Conservation (phyloP, 2,888 invertebrate genomes). For the Lithophane socia region DNA sequence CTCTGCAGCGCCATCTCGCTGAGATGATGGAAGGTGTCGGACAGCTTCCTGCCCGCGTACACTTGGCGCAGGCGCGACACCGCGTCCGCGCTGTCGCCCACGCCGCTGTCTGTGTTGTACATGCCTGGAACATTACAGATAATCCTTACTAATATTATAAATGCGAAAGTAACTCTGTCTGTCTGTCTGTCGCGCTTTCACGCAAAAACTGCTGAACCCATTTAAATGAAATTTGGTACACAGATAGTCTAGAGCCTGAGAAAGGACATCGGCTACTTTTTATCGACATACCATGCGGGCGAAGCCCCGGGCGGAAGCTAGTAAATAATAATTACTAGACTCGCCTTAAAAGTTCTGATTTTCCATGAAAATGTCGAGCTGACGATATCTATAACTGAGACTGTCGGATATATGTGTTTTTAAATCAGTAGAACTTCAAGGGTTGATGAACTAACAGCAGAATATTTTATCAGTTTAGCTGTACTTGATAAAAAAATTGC, state of each 20-base stretch:
- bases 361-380: not conserved
- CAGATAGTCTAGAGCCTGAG: too few relatives aligned
- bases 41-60: conserved; percentile 92
- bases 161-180: too few relatives aligned
- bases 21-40: conserved; percentile 94
- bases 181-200: too few relatives aligned
- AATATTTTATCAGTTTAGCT: not conserved
- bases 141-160: too few relatives aligned
- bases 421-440: not conserved
- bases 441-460: not conserved
- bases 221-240: too few relatives aligned
- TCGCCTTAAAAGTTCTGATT: not conserved
- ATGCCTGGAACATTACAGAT: conserved; percentile 70
- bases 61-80: conserved; percentile 82
- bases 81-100: conserved; percentile 87
- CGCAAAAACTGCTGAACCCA: too few relatives aligned
- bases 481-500: not conserved
- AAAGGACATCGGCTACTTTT: too few relatives aligned
- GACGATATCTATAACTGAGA: not conserved
- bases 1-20: conserved; percentile 93
- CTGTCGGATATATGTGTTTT: not conserved
- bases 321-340: not conserved
- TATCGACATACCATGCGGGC: too few relatives aligned
- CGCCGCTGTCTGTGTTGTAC: conserved; percentile 87
- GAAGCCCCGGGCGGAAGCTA: too few relatives aligned